phyloP scores from a whole-genome alignment of 2,888 invertebrate genomes.

The Seladonia tumulorum region DNA sequence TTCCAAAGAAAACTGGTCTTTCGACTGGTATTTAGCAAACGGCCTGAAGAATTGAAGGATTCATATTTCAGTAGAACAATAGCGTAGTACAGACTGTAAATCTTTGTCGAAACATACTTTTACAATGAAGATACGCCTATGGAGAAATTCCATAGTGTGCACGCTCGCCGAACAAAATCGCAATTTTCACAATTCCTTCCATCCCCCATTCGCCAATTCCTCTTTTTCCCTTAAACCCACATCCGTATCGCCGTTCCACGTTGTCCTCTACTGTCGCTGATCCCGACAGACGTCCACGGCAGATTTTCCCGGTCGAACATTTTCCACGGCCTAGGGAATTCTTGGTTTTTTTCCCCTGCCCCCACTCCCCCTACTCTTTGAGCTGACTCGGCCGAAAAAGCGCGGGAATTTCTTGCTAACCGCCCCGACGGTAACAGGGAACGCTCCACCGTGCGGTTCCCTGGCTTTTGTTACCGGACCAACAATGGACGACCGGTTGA shows the following conservation, averaged over 20 bases:
- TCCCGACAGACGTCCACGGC: background rate
- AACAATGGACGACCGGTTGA: conserved; percentile 23
- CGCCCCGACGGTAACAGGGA: background rate
- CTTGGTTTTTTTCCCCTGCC: conserved; percentile 1
- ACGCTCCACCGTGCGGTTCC: background rate
- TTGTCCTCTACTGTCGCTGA: background rate
- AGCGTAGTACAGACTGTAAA: background rate
- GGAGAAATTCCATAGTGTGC: background rate
- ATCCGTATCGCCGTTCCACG: background rate
- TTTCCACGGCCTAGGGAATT: conserved; percentile 28
- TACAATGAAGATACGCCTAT: background rate
- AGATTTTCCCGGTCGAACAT: background rate
- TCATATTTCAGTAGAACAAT: background rate
- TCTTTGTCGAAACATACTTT: background rate
- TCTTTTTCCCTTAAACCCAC: background rate
- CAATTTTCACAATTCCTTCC: background rate
- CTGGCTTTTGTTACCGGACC: conserved; percentile 12
- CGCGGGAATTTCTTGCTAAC: conserved; percentile 60
- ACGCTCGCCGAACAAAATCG: background rate
- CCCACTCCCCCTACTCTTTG: background rate
- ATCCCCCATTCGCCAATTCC: background rate
- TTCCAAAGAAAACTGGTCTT: too few species aligned
- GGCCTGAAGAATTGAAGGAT: background rate
- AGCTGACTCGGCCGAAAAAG: conserved; percentile 51
- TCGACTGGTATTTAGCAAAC: too few species aligned